Evolutionary conservation across 1,140 invertebrate genomes (phyloP).

Genomic region (Mercenaria mercenaria): DNA sequence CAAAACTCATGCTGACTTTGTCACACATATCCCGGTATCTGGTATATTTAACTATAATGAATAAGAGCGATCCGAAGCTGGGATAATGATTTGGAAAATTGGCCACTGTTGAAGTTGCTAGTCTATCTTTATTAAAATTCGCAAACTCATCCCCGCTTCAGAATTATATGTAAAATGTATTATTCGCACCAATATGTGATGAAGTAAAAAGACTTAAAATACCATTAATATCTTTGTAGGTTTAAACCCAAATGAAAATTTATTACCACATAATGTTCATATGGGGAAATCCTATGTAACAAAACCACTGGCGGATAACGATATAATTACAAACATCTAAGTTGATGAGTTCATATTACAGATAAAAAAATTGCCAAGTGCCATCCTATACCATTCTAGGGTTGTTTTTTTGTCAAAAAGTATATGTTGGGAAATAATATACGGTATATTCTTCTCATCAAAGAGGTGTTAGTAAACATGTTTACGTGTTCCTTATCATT

Average conservation of each 20-base stretch:
- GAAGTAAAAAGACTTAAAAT: conserved; percentile 63
- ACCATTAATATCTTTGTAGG: conserved; percentile 45
- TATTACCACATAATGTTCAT: conserved; percentile 30
- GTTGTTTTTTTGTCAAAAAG: not conserved
- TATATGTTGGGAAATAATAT: too few relatives aligned
- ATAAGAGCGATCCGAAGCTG: not conserved
- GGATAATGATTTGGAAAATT: not conserved
- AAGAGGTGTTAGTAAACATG: too few relatives aligned
- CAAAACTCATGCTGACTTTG: not conserved
- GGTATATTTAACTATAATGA: not conserved
- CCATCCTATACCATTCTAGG: not conserved
- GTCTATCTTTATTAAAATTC: conserved; percentile 9
- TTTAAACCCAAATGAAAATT: conserved; percentile 35
- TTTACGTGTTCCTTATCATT: too few relatives aligned
- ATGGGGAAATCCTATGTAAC: conserved; percentile 47
- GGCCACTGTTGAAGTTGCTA: not conserved
- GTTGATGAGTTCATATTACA: conserved; percentile 3
- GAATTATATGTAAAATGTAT: not conserved
- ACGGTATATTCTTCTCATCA: too few relatives aligned
- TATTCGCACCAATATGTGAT: not conserved
- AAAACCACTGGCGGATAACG: not conserved
- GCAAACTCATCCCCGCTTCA: conserved; percentile 5
- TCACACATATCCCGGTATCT: not conserved
- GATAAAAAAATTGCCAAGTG: not conserved
- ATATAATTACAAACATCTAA: not conserved